phyloP scores from a whole-genome alignment of 2,797 vertebrate species.

The Eidolon dupreanum region DNA sequence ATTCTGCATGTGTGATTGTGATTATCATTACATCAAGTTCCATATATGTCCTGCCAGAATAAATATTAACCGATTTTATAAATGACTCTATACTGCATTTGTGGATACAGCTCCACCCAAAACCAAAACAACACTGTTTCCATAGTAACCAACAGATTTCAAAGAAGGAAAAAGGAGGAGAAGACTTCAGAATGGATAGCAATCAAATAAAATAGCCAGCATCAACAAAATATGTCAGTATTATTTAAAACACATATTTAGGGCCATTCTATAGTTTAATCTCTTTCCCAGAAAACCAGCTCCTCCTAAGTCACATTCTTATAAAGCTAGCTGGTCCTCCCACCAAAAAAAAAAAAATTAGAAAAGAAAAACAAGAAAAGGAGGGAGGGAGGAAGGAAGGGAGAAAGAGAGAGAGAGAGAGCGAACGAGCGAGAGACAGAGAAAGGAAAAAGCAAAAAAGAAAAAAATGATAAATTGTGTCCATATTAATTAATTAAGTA shows the following conservation, averaged over 20 bases:
- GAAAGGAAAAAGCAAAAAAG: too few species aligned
- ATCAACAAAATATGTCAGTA: constrained; percentile 76
- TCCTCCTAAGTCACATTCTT: constrained; percentile 44
- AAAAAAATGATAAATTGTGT: constrained; percentile 47
- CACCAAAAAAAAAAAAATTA: neutral
- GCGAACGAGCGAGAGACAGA: too few species aligned
- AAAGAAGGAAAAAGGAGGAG: constrained; percentile 79
- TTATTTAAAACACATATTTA: constrained; percentile 66
- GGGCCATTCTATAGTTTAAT: constrained; percentile 56
- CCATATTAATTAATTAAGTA: constrained; percentile 60
- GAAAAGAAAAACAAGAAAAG: neutral
- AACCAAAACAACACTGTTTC: constrained; percentile 80
- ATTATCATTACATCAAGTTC: constrained; percentile 73
- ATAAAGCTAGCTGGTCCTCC: neutral
- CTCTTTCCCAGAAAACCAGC: constrained; percentile 65
- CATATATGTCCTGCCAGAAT: constrained; percentile 72
- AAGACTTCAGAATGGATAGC: constrained; percentile 79
- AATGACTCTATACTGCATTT: constrained; percentile 75
- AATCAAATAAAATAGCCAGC: constrained; percentile 82
- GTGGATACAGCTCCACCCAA: constrained; percentile 77
- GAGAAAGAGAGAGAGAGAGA: neutral
- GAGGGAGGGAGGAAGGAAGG: neutral
- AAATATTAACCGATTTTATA: constrained; percentile 80
- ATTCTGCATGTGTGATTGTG: constrained; percentile 73
- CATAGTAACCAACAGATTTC: constrained; percentile 73